Evolutionary conservation across 2,113 vertebrate species (phyloP).

Genomic region (Megatriorchis doriae): DNA sequence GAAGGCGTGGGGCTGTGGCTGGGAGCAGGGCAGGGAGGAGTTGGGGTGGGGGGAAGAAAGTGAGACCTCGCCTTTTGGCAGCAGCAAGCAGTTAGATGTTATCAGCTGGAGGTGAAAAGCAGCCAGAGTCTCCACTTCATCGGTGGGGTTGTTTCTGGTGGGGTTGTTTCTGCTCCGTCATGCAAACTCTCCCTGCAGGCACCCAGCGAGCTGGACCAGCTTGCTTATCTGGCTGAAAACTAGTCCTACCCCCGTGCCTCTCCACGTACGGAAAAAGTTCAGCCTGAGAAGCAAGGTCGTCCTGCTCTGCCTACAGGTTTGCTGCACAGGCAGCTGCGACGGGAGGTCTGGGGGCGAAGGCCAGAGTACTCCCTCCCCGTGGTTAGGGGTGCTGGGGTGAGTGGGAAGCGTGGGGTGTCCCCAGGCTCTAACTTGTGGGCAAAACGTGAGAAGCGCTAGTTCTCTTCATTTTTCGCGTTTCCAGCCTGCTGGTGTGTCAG

Average conservation of each 20-base stretch:
- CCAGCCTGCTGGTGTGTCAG: background rate
- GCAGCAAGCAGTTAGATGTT: background rate
- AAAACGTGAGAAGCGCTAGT: background rate
- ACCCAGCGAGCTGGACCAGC: background rate
- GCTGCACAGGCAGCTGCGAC: accelerated
- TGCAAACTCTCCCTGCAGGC: accelerated
- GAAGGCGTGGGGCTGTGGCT: constrained; percentile 6
- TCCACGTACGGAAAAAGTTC: background rate
- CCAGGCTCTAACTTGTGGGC: background rate
- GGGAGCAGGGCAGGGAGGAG: constrained; percentile 6
- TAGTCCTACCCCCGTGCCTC: background rate
- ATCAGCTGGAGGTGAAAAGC: background rate
- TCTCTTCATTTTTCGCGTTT: background rate
- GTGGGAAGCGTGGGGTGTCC: background rate
- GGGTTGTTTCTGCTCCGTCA: background rate
- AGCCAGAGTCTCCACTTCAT: background rate
- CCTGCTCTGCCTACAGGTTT: background rate
- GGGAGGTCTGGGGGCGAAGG: background rate
- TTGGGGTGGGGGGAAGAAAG: background rate
- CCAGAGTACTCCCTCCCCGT: background rate
- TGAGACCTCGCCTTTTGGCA: constrained; percentile 31
- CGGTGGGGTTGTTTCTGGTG: background rate
- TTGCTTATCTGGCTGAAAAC: background rate
- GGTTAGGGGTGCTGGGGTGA: background rate
- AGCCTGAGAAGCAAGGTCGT: background rate